Conservation (phyloP, 2,797 vertebrate genomes). For the Platyrinchus mystaceus region DNA sequence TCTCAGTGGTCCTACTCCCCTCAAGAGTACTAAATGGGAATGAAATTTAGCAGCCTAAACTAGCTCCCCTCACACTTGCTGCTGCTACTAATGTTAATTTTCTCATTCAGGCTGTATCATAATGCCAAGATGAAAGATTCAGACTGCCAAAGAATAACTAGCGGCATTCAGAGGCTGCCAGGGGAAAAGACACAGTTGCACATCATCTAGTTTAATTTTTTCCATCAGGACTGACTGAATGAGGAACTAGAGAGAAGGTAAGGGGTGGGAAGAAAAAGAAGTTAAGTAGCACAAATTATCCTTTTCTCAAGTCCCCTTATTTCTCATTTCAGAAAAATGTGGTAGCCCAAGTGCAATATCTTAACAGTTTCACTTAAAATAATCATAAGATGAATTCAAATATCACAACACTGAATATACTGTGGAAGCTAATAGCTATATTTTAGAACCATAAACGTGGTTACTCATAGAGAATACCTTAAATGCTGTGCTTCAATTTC, state of each 20-base stretch:
- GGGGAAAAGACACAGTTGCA: slow-evolving; percentile 11
- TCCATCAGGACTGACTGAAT: background rate
- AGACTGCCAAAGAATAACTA: slow-evolving; percentile 40
- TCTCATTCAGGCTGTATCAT: slow-evolving; percentile 43
- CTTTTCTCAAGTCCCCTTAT: background rate
- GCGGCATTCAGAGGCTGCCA: background rate
- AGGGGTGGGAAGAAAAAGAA: background rate
- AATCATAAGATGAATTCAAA: background rate
- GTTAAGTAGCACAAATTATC: background rate
- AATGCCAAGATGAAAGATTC: slow-evolving; percentile 56
- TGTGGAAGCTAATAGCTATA: background rate
- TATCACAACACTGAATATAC: background rate
- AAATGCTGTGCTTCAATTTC: background rate
- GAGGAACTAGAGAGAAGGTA: background rate
- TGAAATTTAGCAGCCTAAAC: slow-evolving; percentile 26
- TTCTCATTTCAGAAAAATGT: background rate
- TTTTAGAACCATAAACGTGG: background rate
- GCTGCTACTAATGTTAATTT: slow-evolving; percentile 58
- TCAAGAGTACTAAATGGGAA: background rate
- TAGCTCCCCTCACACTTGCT: slow-evolving; percentile 10
- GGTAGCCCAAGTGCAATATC: background rate
- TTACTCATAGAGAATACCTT: background rate
- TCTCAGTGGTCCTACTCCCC: slow-evolving; percentile 1
- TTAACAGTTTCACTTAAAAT: background rate
- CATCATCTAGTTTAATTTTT: slow-evolving; percentile 11